These are phyloP conservation scores for Strix aluco DNA, from an alignment of 2,113 vertebrate genomes.

Conservation along the genomic window DNA sequence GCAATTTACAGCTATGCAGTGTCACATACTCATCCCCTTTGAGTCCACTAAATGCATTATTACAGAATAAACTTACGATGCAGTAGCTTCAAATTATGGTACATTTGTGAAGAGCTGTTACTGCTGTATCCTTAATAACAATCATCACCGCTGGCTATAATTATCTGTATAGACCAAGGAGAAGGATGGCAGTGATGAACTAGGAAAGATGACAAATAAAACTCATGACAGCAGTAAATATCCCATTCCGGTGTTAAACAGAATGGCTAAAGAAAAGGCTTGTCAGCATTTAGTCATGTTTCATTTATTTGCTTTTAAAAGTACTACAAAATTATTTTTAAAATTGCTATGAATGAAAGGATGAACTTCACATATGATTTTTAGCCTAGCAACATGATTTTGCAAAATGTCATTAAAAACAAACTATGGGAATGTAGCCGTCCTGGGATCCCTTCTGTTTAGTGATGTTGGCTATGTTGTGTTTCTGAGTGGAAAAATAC, in stretches of 20 bases:
- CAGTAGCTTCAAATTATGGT: not conserved
- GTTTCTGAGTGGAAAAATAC: slow-evolving; percentile 17
- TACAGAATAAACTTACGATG: not conserved
- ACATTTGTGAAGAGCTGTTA: not conserved
- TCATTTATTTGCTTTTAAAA: not conserved
- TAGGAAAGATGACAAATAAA: slow-evolving; percentile 10
- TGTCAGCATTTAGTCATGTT: not conserved
- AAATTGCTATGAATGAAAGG: not conserved
- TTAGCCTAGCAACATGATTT: not conserved
- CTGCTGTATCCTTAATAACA: not conserved
- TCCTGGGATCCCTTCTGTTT: not conserved
- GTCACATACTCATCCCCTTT: not conserved
- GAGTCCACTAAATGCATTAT: not conserved
- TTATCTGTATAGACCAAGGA: slow-evolving; percentile 24
- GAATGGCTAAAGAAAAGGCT: not conserved
- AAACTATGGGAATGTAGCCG: not conserved
- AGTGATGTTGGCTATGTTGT: not conserved
- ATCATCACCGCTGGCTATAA: not conserved
- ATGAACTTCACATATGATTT: not conserved
- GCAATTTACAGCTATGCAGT: not conserved
- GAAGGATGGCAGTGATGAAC: slow-evolving; percentile 20
- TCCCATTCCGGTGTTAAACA: not conserved
- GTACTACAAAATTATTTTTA: not conserved
- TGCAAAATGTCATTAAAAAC: not conserved
- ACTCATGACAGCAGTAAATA: slow-evolving; percentile 10